Base-by-base conservation (phyloP, 2,113 vertebrate species). In the Solenodon paradoxus region DNA sequence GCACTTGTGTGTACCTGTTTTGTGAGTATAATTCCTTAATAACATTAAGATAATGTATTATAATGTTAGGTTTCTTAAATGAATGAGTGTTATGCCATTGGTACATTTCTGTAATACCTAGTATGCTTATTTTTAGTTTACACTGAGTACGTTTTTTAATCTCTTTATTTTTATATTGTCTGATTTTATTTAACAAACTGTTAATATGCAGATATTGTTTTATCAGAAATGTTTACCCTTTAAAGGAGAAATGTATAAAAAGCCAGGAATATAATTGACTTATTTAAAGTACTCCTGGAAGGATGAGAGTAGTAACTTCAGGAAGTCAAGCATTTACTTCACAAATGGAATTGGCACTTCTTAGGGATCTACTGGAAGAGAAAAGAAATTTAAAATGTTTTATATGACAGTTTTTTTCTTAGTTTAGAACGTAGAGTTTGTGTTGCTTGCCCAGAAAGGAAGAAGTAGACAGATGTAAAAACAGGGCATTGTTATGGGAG, bases 1-100 rank as follows among this genome's bases (percentile, higher is more conserved):
- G 93, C 92, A 88, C 83, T 88, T 95, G 88, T 32, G 45, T 47
- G 75, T 88, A 68, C 83, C 95, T 88, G 19, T 5, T 1, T 95
- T 64, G 28, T 19, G 47, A 96, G 8, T 2, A 11, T 61, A 63
- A 35, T 40, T 91, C 22, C 38, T 69, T 90, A 57, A 35, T 84
- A 22, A 26, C 9, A 63, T 87, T 61, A 64, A 81, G 38, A 49
- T 19, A 72, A 63, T 72, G 53, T 47, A 59, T 19, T 88, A 6
- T 79, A 57, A 90, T 40, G 17, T 69, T 59, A 80, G 53, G 8
- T 72, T 81, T 71, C n/a, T 93, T 88, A 72, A 55, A 57, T 84
- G 64, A 66, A 69, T 79, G 45, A 79, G 38, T 88, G 28, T 64
- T n/a, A 40, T 79, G 42, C 26, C 40, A 13, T 51, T 45, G 47